Evolutionary conservation across 1,140 invertebrate genomes (phyloP).

Genomic region (Leptopilina clavipes): DNA sequence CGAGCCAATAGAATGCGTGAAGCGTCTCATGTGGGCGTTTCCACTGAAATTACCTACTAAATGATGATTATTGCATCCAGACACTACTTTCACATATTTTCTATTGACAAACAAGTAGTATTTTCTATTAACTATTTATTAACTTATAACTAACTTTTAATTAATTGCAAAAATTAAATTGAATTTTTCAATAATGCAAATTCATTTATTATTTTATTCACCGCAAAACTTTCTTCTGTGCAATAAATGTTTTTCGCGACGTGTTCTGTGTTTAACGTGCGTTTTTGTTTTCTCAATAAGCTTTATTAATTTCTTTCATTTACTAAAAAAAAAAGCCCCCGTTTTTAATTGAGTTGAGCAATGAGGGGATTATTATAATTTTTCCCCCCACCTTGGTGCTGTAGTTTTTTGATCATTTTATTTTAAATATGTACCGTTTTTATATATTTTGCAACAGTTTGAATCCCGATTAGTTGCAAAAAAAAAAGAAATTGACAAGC

Average conservation of each 20-base stretch:
- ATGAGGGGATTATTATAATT: constrained; percentile 32
- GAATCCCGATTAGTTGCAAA: constrained; percentile 20
- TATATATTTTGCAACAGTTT: constrained; percentile 32
- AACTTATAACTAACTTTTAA: too few relatives aligned
- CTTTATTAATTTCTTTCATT: constrained; percentile 34
- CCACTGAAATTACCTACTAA: too few relatives aligned
- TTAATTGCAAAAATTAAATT: too few relatives aligned
- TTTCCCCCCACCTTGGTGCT: background rate
- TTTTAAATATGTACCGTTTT: too few relatives aligned
- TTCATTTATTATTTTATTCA: background rate
- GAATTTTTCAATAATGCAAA: too few relatives aligned
- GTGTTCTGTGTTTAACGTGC: constrained; percentile 18
- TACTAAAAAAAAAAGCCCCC: constrained; percentile 25
- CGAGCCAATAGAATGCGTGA: too few relatives aligned
- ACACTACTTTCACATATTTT: too few relatives aligned
- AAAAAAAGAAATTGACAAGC: background rate
- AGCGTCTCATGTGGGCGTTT: too few relatives aligned
- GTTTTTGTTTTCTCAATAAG: constrained; percentile 37
- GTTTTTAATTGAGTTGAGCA: constrained; percentile 59
- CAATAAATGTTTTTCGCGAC: constrained; percentile 17
- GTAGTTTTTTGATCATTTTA: constrained; percentile 28
- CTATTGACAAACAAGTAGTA: too few relatives aligned
- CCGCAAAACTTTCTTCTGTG: background rate
- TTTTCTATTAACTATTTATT: too few relatives aligned
- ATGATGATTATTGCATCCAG: too few relatives aligned